Conservation (phyloP, 2,888 invertebrate genomes). For the Bombylius major region DNA sequence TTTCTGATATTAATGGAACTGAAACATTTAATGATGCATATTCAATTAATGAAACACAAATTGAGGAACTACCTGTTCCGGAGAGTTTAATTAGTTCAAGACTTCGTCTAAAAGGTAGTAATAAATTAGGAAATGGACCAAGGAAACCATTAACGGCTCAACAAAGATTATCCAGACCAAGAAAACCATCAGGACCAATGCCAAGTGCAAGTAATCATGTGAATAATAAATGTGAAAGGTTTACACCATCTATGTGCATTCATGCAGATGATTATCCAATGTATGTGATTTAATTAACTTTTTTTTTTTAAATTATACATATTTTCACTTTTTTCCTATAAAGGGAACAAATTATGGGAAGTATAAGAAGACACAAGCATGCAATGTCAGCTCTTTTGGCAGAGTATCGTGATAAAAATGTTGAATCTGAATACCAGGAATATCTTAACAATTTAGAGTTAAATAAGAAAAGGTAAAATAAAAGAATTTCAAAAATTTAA, state of each 20-base stretch:
- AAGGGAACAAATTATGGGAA: constrained; percentile 55
- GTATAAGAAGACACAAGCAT: constrained; percentile 53
- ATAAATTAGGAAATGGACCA: constrained; percentile 17
- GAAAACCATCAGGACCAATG: constrained; percentile 33
- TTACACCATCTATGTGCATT: constrained; percentile 59
- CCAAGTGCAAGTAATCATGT: constrained; percentile 14
- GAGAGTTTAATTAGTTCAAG: constrained; percentile 30
- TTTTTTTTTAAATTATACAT: background rate
- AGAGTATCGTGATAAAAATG: constrained; percentile 50
- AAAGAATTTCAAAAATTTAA: background rate
- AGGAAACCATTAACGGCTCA: constrained; percentile 13
- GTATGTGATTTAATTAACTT: constrained; percentile 40
- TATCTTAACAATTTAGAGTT: constrained; percentile 29
- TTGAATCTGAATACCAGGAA: constrained; percentile 34
- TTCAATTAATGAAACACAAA: constrained; percentile 8
- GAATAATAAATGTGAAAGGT: constrained; percentile 46
- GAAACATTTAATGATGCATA: background rate
- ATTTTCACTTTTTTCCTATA: constrained; percentile 7
- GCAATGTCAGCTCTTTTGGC: constrained; percentile 57
- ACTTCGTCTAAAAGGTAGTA: constrained; percentile 20
- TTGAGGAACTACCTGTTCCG: constrained; percentile 25
- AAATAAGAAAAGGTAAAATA: constrained; percentile 26
- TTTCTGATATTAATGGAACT: constrained; percentile 31
- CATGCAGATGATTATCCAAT: constrained; percentile 63
- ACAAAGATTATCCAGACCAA: constrained; percentile 21